Percentiles rank a stretch among this genome's conserved stretches.
Evolutionary conservation across 2,113 vertebrate genomes (phyloP).

Genomic region (Antigone vipio): DNA sequence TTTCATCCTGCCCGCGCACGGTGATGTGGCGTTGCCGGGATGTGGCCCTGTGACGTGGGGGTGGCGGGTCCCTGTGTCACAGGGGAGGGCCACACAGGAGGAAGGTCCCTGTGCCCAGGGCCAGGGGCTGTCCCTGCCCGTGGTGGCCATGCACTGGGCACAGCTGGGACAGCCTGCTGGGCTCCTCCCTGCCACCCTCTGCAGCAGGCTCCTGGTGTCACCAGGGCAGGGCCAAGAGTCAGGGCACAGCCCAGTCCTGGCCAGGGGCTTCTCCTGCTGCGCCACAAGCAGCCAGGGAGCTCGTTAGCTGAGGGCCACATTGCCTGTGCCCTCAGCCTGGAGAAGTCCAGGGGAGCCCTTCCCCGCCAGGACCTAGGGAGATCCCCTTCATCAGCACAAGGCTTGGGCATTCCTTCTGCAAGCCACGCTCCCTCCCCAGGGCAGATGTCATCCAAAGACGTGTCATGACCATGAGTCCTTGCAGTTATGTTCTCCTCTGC

Average conservation of each 20-base stretch:
- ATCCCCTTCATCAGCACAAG: not conserved
- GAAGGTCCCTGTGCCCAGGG: too few relatives aligned
- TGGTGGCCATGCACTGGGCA: too few relatives aligned
- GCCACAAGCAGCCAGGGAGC: not conserved
- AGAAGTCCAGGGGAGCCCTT: not conserved
- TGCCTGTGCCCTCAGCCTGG: not conserved
- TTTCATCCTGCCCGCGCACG: not conserved
- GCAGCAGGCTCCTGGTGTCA: not conserved
- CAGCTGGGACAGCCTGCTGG: too few relatives aligned
- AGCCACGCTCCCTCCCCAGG: not conserved
- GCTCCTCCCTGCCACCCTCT: too few relatives aligned
- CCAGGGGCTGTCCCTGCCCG: too few relatives aligned
- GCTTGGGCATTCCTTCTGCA: not conserved
- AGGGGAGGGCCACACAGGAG: too few relatives aligned
- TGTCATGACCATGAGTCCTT: too few relatives aligned
- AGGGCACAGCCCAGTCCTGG: not conserved
- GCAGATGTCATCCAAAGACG: too few relatives aligned
- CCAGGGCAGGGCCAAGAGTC: not conserved
- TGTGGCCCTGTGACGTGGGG: not conserved
- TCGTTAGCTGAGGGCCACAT: not conserved
- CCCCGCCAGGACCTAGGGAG: too few relatives aligned
- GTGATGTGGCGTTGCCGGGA: too few relatives aligned
- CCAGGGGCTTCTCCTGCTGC: not conserved
- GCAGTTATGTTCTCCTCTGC: not conserved
- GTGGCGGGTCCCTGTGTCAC: too few relatives aligned